Conservation (phyloP, 1,140 invertebrate genomes). For the Leptinotarsa texana region DNA sequence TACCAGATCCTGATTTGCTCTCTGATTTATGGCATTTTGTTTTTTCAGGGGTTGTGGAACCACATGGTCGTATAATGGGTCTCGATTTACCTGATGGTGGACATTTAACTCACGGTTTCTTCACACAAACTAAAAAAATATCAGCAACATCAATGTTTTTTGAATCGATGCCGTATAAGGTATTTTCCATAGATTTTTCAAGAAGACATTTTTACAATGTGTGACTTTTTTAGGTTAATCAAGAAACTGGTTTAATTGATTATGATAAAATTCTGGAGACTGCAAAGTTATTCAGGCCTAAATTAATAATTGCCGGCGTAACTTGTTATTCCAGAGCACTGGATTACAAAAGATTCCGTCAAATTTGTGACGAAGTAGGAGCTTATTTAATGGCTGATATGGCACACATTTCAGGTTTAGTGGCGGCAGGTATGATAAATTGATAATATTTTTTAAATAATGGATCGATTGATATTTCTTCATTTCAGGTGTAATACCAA, state of each 20-base stretch:
- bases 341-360: conserved; percentile 85
- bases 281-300: conserved; percentile 88
- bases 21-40: not conserved
- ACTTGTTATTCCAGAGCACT: conserved; percentile 86
- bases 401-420: conserved; percentile 92
- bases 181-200: conserved; percentile 51
- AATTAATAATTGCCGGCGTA: conserved; percentile 92
- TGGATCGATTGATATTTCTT: not conserved
- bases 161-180: conserved; percentile 98
- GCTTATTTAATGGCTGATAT: conserved; percentile 94
- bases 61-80: conserved; percentile 96
- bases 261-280: conserved; percentile 85
- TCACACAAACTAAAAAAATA: conserved; percentile 88
- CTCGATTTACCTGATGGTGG: conserved; percentile 96
- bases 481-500: conserved; percentile 73
- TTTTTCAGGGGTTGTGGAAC: conserved; percentile 58
- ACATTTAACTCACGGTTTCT: conserved; percentile 94
- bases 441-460: not conserved
- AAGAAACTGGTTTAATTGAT: conserved; percentile 88
- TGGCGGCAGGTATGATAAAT: conserved; percentile 73
- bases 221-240: conserved; percentile 63
- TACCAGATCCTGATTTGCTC: not conserved
- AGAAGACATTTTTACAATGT: no score
- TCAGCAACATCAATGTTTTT: conserved; percentile 98
- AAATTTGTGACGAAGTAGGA: conserved; percentile 86